These are phyloP conservation scores for Tachyglossus aculeatus DNA, from an alignment of 2,797 vertebrate species.

Conservation along the genomic window DNA sequence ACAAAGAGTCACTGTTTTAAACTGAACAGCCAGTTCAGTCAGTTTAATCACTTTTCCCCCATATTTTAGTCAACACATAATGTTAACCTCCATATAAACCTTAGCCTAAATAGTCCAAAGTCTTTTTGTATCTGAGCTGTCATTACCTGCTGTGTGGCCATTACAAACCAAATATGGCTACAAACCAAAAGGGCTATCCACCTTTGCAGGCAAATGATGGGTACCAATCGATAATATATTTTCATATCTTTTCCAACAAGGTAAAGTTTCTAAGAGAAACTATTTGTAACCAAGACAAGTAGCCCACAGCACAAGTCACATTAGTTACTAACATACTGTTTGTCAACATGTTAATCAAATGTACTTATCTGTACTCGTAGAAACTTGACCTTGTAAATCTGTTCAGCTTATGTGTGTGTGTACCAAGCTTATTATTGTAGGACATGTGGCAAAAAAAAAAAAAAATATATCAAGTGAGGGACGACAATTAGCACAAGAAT, in stretches of 20 bases:
- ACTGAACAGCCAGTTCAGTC: conserved; percentile 25
- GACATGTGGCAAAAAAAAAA: conserved; percentile 31
- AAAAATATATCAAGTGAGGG: conserved; percentile 29
- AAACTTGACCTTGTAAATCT: conserved; percentile 27
- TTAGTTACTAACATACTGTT: conserved; percentile 29
- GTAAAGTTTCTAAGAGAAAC: conserved; percentile 31
- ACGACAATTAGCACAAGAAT: not conserved
- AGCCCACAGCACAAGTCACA: conserved; percentile 44
- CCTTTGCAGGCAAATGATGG: conserved; percentile 71
- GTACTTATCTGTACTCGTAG: conserved; percentile 34
- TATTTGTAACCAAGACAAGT: conserved; percentile 42
- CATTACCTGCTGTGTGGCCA: conserved; percentile 32
- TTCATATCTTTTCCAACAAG: conserved; percentile 43
- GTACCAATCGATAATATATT: conserved; percentile 57
- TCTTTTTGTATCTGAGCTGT: conserved; percentile 34
- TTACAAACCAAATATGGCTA: conserved; percentile 24
- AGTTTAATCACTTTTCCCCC: conserved; percentile 39
- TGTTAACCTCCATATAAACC: conserved; percentile 28
- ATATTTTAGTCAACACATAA: conserved; percentile 38
- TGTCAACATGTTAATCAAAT: conserved; percentile 21
- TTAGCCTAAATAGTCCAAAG: conserved; percentile 25
- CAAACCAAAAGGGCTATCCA: conserved; percentile 59
- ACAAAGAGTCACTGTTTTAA: conserved; percentile 26
- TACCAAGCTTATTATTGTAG: conserved; percentile 18
- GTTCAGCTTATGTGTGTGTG: conserved; percentile 21